A percentile compares a stretch with the other conserved stretches of the same genome.
These are phyloP conservation scores for Cheumatopsyche charites DNA, from an alignment of 1,140 invertebrate genomes.

Conservation along the genomic window DNA sequence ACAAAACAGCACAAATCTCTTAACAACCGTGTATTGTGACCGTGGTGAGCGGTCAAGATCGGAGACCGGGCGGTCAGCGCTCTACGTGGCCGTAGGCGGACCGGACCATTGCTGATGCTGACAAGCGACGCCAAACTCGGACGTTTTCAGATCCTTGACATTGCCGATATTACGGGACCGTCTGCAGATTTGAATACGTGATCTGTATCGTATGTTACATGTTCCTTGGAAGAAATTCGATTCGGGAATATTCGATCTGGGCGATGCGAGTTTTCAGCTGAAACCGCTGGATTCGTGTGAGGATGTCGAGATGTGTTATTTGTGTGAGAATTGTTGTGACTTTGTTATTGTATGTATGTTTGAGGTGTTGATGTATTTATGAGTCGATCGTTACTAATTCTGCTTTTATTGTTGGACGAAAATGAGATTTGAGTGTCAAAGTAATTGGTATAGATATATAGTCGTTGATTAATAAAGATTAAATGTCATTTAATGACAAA, in stretches of 20 bases:
- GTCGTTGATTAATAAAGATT: no score
- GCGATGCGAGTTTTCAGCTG: not conserved
- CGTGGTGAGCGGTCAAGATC: slow-evolving; percentile 34
- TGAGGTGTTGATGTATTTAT: no score
- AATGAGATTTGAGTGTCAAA: no score
- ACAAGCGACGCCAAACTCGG: not conserved
- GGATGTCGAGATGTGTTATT: no score
- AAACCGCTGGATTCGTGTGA: no score
- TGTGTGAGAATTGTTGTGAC: no score
- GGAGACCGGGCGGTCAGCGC: slow-evolving; percentile 31
- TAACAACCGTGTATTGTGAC: slow-evolving; percentile 19
- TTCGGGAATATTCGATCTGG: not conserved
- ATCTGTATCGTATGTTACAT: not conserved
- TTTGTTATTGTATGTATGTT: no score
- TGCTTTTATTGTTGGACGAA: no score
- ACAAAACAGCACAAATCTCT: no score
- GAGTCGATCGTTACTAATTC: no score
- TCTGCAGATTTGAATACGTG: not conserved
- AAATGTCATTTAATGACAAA: no score
- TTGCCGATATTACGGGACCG: not conserved
- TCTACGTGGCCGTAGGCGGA: slow-evolving; percentile 26
- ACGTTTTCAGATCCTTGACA: slow-evolving; percentile 1
- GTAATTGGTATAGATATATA: no score
- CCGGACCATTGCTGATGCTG: not conserved
- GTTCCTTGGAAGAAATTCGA: not conserved